A percentile compares a stretch with the other conserved stretches of the same genome.
Conservation (phyloP, 23 tunicate species). For the Trididemnum nubilum region DNA sequence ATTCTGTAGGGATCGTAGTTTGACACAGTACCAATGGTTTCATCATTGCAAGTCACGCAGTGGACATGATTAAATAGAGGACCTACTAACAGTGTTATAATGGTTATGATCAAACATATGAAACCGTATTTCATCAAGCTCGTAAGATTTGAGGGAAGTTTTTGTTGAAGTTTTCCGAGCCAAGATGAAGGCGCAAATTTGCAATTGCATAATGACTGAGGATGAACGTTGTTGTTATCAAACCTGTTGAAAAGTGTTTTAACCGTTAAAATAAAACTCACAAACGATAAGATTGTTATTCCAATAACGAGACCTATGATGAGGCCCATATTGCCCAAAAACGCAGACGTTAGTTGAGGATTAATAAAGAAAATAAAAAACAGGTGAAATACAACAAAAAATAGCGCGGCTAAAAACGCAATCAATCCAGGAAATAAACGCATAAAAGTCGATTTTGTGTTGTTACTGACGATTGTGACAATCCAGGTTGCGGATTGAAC, state of each 20-base stretch:
- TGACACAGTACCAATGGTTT: background rate
- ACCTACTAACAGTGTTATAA: background rate
- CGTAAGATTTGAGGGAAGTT: no score
- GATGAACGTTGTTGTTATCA: no score
- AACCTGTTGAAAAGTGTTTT: no score
- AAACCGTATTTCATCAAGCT: background rate
- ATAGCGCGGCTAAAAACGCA: background rate
- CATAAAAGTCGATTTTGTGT: background rate
- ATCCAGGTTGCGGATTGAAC: background rate
- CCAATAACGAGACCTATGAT: background rate
- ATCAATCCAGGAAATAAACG: background rate
- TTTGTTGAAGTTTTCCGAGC: no score
- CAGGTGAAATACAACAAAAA: background rate
- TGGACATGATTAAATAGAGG: conserved; percentile 12
- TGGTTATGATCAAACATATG: background rate
- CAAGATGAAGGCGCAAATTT: no score
- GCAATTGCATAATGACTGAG: no score
- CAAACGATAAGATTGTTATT: background rate
- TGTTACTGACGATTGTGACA: background rate
- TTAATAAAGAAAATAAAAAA: conserved; percentile 35
- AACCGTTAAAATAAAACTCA: background rate
- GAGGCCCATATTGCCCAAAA: conserved; percentile 37
- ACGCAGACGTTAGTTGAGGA: conserved; percentile 27
- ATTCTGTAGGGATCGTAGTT: background rate
- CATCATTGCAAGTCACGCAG: background rate